A percentile compares a stretch with the other conserved stretches of the same genome.
phyloP scores from a whole-genome alignment of 2,113 vertebrate genomes.

The Rattus norvegicus region GRCr8 NC_086038.1:49556001-49556500 shows the following conservation, averaged over 20 bases:
- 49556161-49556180: constrained; percentile 79
- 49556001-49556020: constrained; percentile 71
- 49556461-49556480: not conserved
- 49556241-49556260: constrained; percentile 75
- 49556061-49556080: constrained; percentile 69
- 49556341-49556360: not conserved
- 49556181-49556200: constrained; percentile 87
- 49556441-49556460: not conserved
- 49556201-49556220: constrained; percentile 79
- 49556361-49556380: not conserved
- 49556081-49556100: constrained; percentile 84
- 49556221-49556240: constrained; percentile 80
- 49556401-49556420: not conserved
- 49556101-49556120: constrained; percentile 82
- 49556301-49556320: not conserved
- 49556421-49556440: not conserved
- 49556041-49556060: constrained; percentile 12
- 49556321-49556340: constrained; percentile 42
- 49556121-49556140: constrained; percentile 23
- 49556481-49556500: constrained; percentile 11
- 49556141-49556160: constrained; percentile 56
- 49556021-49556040: constrained; percentile 58
- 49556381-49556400: not conserved
- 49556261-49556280: constrained; percentile 60
- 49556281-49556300: constrained; percentile 63